Evolutionary conservation across 1,140 invertebrate genomes (phyloP), one percentile per base, ranked within the genome.

Genomic region (Halesus radiatus): DNA sequence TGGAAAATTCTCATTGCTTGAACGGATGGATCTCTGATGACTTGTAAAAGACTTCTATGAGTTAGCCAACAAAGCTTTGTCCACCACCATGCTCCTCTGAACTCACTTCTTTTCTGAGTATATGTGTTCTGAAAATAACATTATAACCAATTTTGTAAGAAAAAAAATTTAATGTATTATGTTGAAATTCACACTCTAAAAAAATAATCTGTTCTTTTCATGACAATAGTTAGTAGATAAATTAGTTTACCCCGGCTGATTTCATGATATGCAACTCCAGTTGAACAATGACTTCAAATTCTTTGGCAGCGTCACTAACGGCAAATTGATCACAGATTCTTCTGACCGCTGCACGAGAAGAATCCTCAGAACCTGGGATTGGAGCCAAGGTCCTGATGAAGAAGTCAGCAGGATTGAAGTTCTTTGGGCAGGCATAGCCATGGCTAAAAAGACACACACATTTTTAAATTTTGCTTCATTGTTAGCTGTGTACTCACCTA

Each of bases 321-420:
- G 93, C 92, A 85, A 95, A 97, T 66, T 92, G 90, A 86, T 96
- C 94, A 85, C 95, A 96, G 64, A 97, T 90, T 83, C 90, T 91
- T 84, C 93, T 93, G 4, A 94, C 92, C 1, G 92, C 90, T 80
- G 91, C 90, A 53, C 92, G 88, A 10, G 91, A 92, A 1, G 89
- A 91, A 3, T 92, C 90, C 85, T 96, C 95, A 54, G 92, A 92
- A 1, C 94, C 95, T 0, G 96, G 95, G 56, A 93, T 93, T 1
- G 95, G 91, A 4, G 97, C 96, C 74, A 99, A 85, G 0, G 94
- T 95, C 76, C 94, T 93, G 74, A 99, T 96, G 83, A 97, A 94
- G 88, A 96, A 98, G 86, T 99, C 98, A 0, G 97, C 97, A 0
- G 97, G 96, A 87, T 98, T 99, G 86, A 95, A 98, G 76, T 95